Conservation (phyloP, 1,140 invertebrate species). For the Pogonomyrmex californicus region DNA sequence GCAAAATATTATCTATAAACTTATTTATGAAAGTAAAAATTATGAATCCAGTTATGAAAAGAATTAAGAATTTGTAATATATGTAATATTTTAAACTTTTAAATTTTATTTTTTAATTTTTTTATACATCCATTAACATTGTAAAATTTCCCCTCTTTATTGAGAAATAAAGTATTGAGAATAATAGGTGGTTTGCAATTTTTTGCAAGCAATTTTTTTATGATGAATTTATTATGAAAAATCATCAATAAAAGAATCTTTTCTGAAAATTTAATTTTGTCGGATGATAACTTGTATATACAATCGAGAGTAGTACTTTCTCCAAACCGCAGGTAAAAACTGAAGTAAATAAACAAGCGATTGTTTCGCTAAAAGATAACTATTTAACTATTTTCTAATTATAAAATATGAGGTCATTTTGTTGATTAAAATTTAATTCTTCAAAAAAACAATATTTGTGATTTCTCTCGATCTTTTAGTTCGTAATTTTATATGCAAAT, state of each 20-base stretch:
- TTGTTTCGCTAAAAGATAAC: not conserved
- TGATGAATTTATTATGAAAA: too few species aligned
- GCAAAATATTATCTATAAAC: not conserved
- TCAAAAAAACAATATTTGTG: too few species aligned
- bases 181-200: too few species aligned
- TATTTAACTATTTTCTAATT: not conserved
- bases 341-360: not conserved
- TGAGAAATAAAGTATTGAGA: too few species aligned
- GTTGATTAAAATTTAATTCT: too few species aligned
- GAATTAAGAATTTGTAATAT: too few species aligned
- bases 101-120: too few species aligned
- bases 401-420: not conserved
- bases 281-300: not conserved
- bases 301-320: slow-evolving; percentile 2
- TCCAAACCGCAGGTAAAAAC: slow-evolving; percentile 10
- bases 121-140: too few species aligned
- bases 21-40: not conserved
- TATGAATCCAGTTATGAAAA: not conserved
- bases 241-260: not conserved
- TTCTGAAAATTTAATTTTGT: not conserved
- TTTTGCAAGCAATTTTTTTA: too few species aligned
- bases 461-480: not conserved
- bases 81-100: too few species aligned
- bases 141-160: too few species aligned
- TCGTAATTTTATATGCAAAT: not conserved